phyloP scores from a whole-genome alignment of 2,113 vertebrate species.

The Halichoerus grypus region DNA sequence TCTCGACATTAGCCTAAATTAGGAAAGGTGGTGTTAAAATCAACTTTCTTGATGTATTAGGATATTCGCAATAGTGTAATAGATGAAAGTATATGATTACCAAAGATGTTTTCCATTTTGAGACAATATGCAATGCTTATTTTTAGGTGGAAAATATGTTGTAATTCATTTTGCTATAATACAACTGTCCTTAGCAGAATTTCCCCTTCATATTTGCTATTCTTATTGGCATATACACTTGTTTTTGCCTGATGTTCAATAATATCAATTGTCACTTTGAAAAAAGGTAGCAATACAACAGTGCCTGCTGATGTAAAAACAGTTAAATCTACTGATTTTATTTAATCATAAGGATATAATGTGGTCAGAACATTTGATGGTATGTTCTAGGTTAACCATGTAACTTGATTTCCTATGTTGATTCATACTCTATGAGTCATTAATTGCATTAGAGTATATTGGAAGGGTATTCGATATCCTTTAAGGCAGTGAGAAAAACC shows the following conservation, averaged over 20 bases:
- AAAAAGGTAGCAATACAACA: background rate
- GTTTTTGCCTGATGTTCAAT: constrained; percentile 27
- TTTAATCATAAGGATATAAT: background rate
- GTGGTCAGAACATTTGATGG: background rate
- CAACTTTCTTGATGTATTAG: background rate
- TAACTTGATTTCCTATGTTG: background rate
- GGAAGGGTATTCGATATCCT: background rate
- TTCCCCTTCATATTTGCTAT: background rate
- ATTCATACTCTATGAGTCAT: background rate
- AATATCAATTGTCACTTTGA: background rate
- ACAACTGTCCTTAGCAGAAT: background rate
- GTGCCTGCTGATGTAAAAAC: background rate
- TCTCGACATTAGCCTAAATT: background rate
- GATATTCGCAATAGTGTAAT: background rate
- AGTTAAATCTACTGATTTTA: background rate
- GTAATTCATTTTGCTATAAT: background rate
- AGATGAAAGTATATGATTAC: background rate
- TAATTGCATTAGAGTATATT: background rate
- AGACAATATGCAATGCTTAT: background rate
- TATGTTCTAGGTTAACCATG: background rate
- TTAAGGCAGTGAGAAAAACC: background rate
- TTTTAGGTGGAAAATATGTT: background rate
- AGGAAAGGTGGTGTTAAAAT: background rate
- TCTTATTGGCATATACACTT: background rate
- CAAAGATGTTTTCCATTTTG: background rate